Evolutionary conservation across 30 jellyfish, hydroid and myxozoan species (phyloP), one percentile per base, ranked within the genome.

Genomic region (Rhopilema esculentum): DNA sequence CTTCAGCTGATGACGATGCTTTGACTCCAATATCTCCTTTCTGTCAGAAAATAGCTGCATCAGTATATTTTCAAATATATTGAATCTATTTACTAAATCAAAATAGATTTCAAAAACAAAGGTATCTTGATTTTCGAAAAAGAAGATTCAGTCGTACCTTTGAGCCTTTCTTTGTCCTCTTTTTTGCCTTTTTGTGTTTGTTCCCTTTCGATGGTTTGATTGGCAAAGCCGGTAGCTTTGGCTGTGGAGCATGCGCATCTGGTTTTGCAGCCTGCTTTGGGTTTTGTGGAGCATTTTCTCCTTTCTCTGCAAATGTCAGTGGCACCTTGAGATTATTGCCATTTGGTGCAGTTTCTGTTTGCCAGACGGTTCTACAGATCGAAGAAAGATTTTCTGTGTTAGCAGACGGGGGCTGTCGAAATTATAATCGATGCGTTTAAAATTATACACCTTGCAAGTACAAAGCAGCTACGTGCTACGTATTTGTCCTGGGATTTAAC

Each of bases 211-310:
- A 22, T 25, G 89, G 85, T 61, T 89, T 89, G 1, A 8, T 22
- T 72, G 92, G 87, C 64, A 49, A 22, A n/a, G 62, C 74, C 61
- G 73, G 40, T 26, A 79, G 52, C 23, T 73, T 78, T 30, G 91
- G 91, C 29, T 69, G 77, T 25, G 15, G 81, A 0, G 80, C 88
- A 24, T 67, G 79, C 15, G 78, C 69, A 7, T 92, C 83, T 0
- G 94, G 96, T 69, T 80, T 92, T 26, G 89, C 98, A 1, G 93
- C 93, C 84, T 80, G 89, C 30, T 86, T 81, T 18, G 91, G 97
- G 49, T 75, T 75, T 19, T 75, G 68, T 49, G 84, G 84, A 16
- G 83, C 80, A 29, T 72, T 31, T n/a, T 74, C 71, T 30, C 66
- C 88, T 51, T 74, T 79, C 50, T 68, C 79, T 1, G 79, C 32